Evolutionary conservation across 2,888 invertebrate species (phyloP), one percentile per base, ranked within the genome.

Genomic region (Drosophila demipolita): DNA sequence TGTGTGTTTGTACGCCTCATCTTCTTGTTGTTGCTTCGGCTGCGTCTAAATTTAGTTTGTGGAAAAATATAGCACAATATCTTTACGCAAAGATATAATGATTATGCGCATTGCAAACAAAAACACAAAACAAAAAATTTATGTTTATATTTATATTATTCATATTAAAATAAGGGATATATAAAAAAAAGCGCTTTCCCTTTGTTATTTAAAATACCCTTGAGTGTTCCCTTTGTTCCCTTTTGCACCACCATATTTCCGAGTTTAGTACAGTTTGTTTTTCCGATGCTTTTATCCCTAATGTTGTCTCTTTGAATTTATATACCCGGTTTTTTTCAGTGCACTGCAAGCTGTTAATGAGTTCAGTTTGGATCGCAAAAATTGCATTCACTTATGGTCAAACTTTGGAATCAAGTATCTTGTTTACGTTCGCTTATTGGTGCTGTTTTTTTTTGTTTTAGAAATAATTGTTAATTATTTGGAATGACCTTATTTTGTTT

Each of bases 31-130:
- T 82, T 84, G 67, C 52, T 71, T 55, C 61, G 82, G 78, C 73
- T 73, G 73, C 62, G 73, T 75, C 90, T 85, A 90, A 87, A 81
- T 85, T 87, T 90, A 85, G 90, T 87, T 49, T 48, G 67, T 74
- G 69, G 62, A 81, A 89, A 83, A 83, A 50, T 89, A 80, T 72
- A 69, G 62, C 62, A 69, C 66, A 68, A 48, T 54, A 75, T 64
- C 45, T 66, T 45, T 58, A 40, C 60, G 54, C 42, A 50, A 66
- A 55, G n/a, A 29, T 49, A 55, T 48, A 69, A 12, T 49, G 20
- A 26, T 55, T 49, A 38, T 67, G 20, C 20, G 49, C 38, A 23
- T 52, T 42, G n/a, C 49, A 17, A 40, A 49, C 23, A 59, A 20
- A n/a, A 38, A 15, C 36, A 29, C 29, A 29, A 29, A 29, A 29